Evolutionary conservation across 2,888 invertebrate genomes (phyloP), one percentile per base, ranked within the genome.

Genomic region (Orthosia incerta): DNA sequence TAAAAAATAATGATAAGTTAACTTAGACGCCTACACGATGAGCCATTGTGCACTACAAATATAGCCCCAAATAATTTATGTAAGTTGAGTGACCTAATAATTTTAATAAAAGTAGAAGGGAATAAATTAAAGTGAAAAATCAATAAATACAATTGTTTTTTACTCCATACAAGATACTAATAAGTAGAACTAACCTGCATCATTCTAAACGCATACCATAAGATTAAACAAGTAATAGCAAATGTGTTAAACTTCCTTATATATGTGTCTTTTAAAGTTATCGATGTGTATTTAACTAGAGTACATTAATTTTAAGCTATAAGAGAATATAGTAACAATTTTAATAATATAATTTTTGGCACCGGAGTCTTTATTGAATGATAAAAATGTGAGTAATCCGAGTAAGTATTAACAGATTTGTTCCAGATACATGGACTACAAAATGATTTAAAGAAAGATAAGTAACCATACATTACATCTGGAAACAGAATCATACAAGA

Each of bases 111-210:
- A 31, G 1, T 18, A 0, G 18, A 18, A 57, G 1, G 7, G 9
- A 57, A 31, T 16, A 4, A 26, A 31, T 1, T 56, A 7, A 45
- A 20, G n/a, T 12, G 13, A 4, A 53, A 2, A 26, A 7, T 45
- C 2, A 13, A 23, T 55, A 9, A 31, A 69, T n/a, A 26, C 1
- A 20, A 48, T 62, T 74, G 26, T 64, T 83, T 77, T 79, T 84
- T 80, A 72, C 80, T 87, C 76, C 74, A 68, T 55, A 63, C 46
- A 51, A 71, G 74, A 74, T 77, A 78, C 61, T 86, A 82, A 84
- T 71, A 75, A 82, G 89, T 83, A 86, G 87, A 74, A 78, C 67
- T 87, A 87, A 86, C 61, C 74, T 85, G 88, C 89, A 89, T 89
- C 84, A 87, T 69, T 76, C 76, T 85, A 86, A 87, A 85, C 76